phyloP scores from a whole-genome alignment of 2,797 vertebrate species.

The Melanotaenia boesemani region DNA sequence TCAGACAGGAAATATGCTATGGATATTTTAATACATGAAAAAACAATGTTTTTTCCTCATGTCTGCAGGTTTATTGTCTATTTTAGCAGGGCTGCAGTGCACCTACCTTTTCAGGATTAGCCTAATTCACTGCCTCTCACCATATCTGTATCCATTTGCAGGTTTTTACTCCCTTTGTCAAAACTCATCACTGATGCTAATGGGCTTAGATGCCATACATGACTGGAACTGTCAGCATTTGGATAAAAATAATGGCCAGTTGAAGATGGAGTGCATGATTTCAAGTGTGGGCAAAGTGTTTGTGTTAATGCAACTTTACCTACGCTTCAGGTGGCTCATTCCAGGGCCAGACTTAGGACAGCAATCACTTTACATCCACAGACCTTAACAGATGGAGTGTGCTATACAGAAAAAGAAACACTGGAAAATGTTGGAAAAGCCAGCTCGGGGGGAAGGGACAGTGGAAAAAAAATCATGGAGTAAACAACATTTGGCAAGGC shows the following conservation, averaged over 20 bases:
- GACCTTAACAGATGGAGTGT: constrained; percentile 76
- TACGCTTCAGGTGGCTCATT: constrained; percentile 55
- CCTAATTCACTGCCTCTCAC: constrained; percentile 56
- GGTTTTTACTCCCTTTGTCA: constrained; percentile 62
- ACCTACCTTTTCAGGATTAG: constrained; percentile 45
- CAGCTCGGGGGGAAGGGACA: not conserved
- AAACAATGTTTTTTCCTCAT: constrained; percentile 31
- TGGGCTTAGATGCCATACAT: constrained; percentile 60
- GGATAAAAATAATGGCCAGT: constrained; percentile 57
- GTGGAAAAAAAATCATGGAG: constrained; percentile 11
- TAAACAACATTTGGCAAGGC: constrained; percentile 69
- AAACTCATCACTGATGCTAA: constrained; percentile 61
- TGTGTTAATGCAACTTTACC: constrained; percentile 52
- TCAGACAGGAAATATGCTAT: constrained; percentile 23
- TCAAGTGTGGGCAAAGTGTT: constrained; percentile 34
- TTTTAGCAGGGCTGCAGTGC: constrained; percentile 38
- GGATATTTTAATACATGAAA: constrained; percentile 28
- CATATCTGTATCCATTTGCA: constrained; percentile 63
- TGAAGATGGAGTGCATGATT: constrained; percentile 36
- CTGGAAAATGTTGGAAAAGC: constrained; percentile 38
- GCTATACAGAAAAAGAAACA: constrained; percentile 63
- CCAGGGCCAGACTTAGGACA: constrained; percentile 53
- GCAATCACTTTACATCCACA: constrained; percentile 81
- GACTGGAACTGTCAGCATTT: constrained; percentile 71
- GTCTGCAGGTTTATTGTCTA: constrained; percentile 32